phyloP scores from a whole-genome alignment of 2,113 vertebrate genomes.

The Callospermophilus lateralis region DNA sequence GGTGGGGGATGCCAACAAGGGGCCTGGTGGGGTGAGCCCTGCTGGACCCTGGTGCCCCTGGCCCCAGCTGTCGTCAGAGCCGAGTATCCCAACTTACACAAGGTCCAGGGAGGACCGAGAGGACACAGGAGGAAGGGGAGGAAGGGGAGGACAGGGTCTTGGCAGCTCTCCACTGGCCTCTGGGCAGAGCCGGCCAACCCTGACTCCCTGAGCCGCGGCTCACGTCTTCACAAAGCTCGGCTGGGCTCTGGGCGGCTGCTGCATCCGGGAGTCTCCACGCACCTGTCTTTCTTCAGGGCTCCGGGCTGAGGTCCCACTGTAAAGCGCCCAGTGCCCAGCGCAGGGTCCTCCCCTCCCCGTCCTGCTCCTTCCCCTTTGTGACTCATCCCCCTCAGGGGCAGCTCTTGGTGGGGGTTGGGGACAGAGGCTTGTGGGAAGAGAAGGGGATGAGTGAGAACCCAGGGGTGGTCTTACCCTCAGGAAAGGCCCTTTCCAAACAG shows the following conservation, averaged over 20 bases:
- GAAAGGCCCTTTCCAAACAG: not conserved
- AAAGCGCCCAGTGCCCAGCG: fast-evolving
- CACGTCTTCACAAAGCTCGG: slow-evolving; percentile 35
- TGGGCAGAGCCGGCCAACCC: not conserved
- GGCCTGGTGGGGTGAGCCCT: fast-evolving
- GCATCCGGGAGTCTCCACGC: not conserved
- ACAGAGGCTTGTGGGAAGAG: not conserved
- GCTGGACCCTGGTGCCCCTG: too few relatives aligned
- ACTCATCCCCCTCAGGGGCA: not conserved
- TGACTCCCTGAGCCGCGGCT: not conserved
- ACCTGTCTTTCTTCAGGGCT: fast-evolving
- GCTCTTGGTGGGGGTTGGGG: not conserved
- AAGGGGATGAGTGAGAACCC: too few relatives aligned
- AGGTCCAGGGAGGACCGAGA: not conserved
- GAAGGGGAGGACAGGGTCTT: too few relatives aligned
- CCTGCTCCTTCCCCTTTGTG: not conserved
- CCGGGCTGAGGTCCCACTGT: fast-evolving
- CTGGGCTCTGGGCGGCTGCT: slow-evolving; percentile 53
- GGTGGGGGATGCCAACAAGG: not conserved
- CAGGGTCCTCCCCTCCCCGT: fast-evolving
- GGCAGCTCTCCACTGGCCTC: not conserved
- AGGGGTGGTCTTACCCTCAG: not conserved
- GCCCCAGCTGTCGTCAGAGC: not conserved
- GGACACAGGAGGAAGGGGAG: too few relatives aligned
- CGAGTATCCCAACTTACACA: not conserved